Conservation (phyloP, 2,113 vertebrate genomes). For the Eupsittula cactorum region DNA sequence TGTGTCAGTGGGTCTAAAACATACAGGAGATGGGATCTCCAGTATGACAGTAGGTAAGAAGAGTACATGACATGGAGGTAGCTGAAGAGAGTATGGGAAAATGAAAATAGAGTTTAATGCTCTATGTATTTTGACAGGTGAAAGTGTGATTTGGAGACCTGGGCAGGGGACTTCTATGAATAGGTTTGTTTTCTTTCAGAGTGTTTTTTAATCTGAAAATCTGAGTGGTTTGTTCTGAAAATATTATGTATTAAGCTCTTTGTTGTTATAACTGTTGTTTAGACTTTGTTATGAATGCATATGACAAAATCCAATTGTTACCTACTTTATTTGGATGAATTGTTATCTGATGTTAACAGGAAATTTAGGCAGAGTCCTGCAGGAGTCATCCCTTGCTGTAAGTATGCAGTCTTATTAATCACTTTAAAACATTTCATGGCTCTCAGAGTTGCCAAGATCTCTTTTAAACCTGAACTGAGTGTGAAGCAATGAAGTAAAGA, state of each 20-base stretch:
- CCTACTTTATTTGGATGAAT: not conserved
- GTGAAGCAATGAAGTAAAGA: not conserved
- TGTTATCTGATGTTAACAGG: not conserved
- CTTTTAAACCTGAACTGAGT: not conserved
- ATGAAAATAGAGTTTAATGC: not conserved
- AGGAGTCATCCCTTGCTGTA: not conserved
- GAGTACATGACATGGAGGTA: accelerated
- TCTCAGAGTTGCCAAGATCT: not conserved
- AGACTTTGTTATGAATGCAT: not conserved
- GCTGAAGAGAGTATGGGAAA: not conserved
- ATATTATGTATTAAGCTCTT: not conserved
- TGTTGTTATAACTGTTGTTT: not conserved
- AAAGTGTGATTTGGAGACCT: not conserved
- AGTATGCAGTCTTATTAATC: not conserved
- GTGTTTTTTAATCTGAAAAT: not conserved
- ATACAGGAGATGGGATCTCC: not conserved
- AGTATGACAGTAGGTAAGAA: not conserved
- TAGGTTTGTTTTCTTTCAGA: not conserved
- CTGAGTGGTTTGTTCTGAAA: not conserved
- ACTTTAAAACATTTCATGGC: not conserved
- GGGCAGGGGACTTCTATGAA: not conserved
- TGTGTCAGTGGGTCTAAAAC: not conserved
- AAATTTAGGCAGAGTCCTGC: constrained; percentile 1
- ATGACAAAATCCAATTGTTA: not conserved
- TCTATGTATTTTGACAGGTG: not conserved